Evolutionary conservation across 2,888 invertebrate species (phyloP).

Genomic region (Uloborus plumipes): DNA sequence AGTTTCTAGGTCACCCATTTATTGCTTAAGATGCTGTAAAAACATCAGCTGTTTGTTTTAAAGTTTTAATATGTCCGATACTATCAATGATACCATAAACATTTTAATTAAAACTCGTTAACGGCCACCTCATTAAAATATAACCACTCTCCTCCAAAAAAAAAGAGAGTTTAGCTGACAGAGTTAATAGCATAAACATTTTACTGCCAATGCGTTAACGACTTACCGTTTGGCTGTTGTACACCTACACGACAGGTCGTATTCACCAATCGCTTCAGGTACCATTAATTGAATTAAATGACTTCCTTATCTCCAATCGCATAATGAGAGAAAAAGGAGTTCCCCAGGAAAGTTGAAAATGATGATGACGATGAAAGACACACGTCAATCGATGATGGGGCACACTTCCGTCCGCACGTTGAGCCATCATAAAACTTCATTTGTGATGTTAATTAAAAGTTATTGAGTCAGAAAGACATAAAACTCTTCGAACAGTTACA

Average conservation of each 20-base stretch:
- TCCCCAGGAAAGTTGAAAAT: slow-evolving; percentile 20
- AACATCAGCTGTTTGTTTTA: too few species aligned
- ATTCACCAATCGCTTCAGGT: slow-evolving; percentile 13
- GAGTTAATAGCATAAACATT: slow-evolving; percentile 57
- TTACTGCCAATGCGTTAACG: slow-evolving; percentile 49
- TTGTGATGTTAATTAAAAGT: slow-evolving; percentile 62
- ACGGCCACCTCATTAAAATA: slow-evolving; percentile 24
- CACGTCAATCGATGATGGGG: slow-evolving; percentile 57
- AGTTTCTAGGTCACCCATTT: too few species aligned
- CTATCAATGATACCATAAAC: slow-evolving; percentile 2
- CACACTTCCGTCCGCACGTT: slow-evolving; percentile 32
- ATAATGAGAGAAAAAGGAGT: slow-evolving; percentile 30
- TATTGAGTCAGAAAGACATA: slow-evolving; percentile 56
- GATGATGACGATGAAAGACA: slow-evolving; percentile 43
- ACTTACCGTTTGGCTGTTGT: background rate
- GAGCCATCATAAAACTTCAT: slow-evolving; percentile 63
- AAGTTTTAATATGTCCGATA: too few species aligned
- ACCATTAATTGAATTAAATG: slow-evolving; percentile 43
- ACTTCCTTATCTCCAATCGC: slow-evolving; percentile 41
- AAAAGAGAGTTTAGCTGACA: slow-evolving; percentile 47
- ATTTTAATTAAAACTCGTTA: slow-evolving; percentile 36
- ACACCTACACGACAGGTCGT: slow-evolving; percentile 7
- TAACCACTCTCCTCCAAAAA: slow-evolving; percentile 32
- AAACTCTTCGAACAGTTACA: slow-evolving; percentile 47
- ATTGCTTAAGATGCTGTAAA: too few species aligned